A percentile compares a stretch with the other conserved stretches of the same genome.
Evolutionary conservation across 2,888 invertebrate genomes (phyloP).

Genomic region (Orchesella flavescens): DNA sequence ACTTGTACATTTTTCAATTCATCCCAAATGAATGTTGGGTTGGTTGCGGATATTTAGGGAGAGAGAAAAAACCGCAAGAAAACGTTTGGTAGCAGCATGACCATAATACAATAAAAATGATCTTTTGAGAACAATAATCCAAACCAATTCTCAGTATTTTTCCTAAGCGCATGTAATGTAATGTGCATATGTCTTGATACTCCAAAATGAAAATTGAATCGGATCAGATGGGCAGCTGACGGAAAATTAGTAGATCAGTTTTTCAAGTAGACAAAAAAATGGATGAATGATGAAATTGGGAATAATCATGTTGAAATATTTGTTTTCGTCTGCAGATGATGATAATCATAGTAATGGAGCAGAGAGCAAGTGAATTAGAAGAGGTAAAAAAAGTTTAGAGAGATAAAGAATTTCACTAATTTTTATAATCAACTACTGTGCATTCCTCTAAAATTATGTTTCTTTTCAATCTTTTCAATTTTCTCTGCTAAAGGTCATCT

Average conservation of each 20-base stretch:
- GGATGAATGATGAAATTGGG: constrained; percentile 1
- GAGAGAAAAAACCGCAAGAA: constrained; percentile 18
- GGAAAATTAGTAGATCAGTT: constrained; percentile 26
- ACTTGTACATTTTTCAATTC: neutral
- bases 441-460: constrained; percentile 2
- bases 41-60: constrained; percentile 16
- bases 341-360: constrained; percentile 28
- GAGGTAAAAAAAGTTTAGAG: constrained; percentile 8
- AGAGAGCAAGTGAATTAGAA: constrained; percentile 8
- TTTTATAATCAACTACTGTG: constrained; percentile 4
- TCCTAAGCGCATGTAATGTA: too few relatives aligned
- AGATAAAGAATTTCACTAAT: neutral
- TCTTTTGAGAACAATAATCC: too few relatives aligned
- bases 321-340: constrained; percentile 11
- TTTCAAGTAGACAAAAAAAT: constrained; percentile 1
- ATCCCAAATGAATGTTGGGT: constrained; percentile 12
- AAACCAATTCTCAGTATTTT: too few relatives aligned
- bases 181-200: constrained; percentile 5
- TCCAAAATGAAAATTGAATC: constrained; percentile 9
- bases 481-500: constrained; percentile 3
- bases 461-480: constrained; percentile 7
- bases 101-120: constrained; percentile 2
- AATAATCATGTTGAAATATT: constrained; percentile 11
- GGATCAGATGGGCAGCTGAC: constrained; percentile 32
- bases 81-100: constrained; percentile 23